A percentile compares a stretch with the other conserved stretches of the same genome.
Conservation (phyloP, 2,888 invertebrate genomes). For the Choreutis nemorana region DNA sequence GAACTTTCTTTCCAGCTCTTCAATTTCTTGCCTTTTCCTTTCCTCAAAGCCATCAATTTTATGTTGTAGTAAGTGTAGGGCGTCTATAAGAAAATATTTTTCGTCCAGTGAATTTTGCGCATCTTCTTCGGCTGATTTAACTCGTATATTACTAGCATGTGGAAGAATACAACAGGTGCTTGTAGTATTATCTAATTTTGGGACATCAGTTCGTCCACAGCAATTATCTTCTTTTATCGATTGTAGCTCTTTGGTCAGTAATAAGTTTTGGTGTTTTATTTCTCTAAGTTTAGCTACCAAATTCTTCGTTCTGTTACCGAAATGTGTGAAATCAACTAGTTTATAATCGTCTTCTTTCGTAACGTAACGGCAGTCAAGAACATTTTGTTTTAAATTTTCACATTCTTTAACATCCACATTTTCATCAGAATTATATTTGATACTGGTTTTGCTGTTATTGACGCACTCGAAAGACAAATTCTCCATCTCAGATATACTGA, state of each 20-base stretch:
- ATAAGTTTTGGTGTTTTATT: constrained; percentile 42
- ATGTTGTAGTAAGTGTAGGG: constrained; percentile 27
- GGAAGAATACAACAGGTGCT: too few relatives aligned
- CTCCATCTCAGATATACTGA: constrained; percentile 19
- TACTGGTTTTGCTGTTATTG: too few relatives aligned
- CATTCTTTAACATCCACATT: too few relatives aligned
- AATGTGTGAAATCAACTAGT: too few relatives aligned
- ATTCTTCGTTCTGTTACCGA: constrained; percentile 37
- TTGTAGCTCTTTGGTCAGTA: constrained; percentile 32
- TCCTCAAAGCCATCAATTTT: constrained; percentile 29
- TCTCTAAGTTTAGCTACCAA: constrained; percentile 41
- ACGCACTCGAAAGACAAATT: constrained; percentile 20
- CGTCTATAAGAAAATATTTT: constrained; percentile 27
- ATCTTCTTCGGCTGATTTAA: too few relatives aligned
- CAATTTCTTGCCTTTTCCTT: constrained; percentile 33
- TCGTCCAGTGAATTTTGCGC: too few relatives aligned
- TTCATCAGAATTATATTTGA: too few relatives aligned
- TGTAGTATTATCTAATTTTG: neutral
- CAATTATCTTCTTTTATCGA: constrained; percentile 25
- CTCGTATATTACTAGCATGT: too few relatives aligned
- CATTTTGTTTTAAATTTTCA: too few relatives aligned
- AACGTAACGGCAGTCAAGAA: too few relatives aligned
- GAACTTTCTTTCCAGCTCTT: constrained; percentile 32
- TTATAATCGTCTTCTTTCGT: too few relatives aligned
- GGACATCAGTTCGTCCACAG: constrained; percentile 12